Evolutionary conservation across 35 echinoderm and acorn worm genomes (phyloP).

Genomic region (Anneissia japonica): DNA sequence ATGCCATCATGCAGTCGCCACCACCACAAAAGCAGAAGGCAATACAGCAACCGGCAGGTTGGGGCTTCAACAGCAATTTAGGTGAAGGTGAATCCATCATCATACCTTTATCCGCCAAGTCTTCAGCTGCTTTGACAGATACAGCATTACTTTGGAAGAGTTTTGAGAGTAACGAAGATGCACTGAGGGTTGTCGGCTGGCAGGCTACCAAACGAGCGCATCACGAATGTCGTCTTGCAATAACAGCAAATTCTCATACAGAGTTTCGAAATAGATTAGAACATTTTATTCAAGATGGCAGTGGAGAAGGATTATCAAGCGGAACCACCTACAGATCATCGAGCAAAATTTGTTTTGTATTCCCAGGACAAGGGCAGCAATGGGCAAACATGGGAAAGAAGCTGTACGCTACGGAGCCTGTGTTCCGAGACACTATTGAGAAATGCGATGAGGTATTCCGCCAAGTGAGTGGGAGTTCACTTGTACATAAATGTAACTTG

Average conservation of each 20-base stretch:
- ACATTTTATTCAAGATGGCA: conserved; percentile 40
- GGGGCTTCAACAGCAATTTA: conserved; percentile 45
- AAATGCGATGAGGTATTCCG: conserved; percentile 79
- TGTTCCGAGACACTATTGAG: conserved; percentile 51
- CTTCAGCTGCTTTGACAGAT: conserved; percentile 50
- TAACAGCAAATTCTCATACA: conserved; percentile 59
- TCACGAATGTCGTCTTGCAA: conserved; percentile 57
- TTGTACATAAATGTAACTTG: conserved; percentile 29
- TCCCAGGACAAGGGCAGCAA: conserved; percentile 92
- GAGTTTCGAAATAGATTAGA: conserved; percentile 48
- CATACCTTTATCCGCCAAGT: conserved; percentile 74
- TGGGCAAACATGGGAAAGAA: conserved; percentile 80
- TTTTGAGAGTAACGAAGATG: conserved; percentile 57
- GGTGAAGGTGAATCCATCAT: conserved; percentile 46
- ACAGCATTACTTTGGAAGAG: conserved; percentile 51
- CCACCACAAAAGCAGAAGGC: conserved; percentile 20
- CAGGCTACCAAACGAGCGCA: conserved; percentile 47
- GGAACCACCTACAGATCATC: too few species aligned
- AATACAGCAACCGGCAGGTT: too few species aligned
- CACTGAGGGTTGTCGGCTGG: conserved; percentile 64
- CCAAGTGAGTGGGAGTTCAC: conserved; percentile 76
- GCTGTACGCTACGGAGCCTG: conserved; percentile 52
- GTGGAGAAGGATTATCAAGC: too few species aligned
- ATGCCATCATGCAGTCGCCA: conserved; percentile 70
- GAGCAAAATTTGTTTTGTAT: conserved; percentile 91